Base-by-base conservation (phyloP, 2,888 invertebrate genomes). In the Ectemnius cavifrons region DNA sequence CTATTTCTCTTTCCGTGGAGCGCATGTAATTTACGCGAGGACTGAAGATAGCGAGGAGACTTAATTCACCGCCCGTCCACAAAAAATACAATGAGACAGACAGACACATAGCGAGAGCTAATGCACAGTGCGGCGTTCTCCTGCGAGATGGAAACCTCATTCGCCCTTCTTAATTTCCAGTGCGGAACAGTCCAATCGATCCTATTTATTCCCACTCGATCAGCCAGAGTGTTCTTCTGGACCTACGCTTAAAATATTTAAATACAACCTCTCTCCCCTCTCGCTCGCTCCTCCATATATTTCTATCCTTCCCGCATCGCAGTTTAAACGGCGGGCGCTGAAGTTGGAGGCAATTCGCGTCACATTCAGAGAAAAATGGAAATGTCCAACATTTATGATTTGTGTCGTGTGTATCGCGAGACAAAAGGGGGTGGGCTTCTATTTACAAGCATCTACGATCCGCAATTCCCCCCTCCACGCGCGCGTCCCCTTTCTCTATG, bases 31-130 rank as follows among this genome's bases (percentile, higher is more conserved):
- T 83, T 83, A 83, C 80, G 84, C 64, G 82, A 80, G 80, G 84
- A 83, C 84, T 75, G 84, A 83, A 83, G 82, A 83, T 83, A 83
- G 84, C 84, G 79, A 79, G 80, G 84, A 75, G 77, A 82, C 83
- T 83, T 82, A 80, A 80, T 82, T 83, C 84, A 82, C 82, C 77
- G 78, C 73, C 75, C 80, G 73, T 67, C 70, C n/a, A 62, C 37
- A 73, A 45, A 65, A 62, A 60, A 57, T n/a, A 57, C 16, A 52
- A 20, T 23, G 57, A 45, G 58, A 37, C 61, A 65, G 60, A 78
- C 74, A 75, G 69, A 73, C 37, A 37, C 11, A 37, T 11, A 37
- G 8, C 37, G 2, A 37, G 8, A 11, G 37, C 37, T 37, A 37
- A 11, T 37, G 37, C 37, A 37, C 37, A 37, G 8, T 37, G 37